Conservation (phyloP, 2,888 invertebrate genomes). For the Druceiella hillmani region DNA sequence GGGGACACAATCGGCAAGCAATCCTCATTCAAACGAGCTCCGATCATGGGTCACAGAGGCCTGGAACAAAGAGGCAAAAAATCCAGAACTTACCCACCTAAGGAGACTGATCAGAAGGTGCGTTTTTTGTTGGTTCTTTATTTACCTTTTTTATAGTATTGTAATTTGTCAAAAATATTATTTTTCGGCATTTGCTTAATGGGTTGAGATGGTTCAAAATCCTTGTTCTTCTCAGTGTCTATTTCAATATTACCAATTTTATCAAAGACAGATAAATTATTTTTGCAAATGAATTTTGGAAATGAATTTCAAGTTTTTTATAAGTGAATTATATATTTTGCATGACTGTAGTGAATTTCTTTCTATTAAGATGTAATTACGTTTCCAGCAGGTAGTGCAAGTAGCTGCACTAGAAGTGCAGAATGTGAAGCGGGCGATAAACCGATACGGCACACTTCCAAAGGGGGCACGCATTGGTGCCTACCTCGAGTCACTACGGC, state of each 20-base stretch:
- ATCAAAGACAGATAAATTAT: no score
- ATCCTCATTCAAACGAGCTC: conserved; percentile 52
- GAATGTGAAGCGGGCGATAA: conserved; percentile 91
- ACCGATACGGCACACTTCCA: conserved; percentile 93
- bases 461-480: conserved; percentile 96
- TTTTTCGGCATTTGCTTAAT: no score
- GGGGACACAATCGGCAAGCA: conserved; percentile 43
- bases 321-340: conserved; percentile 10
- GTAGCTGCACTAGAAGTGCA: conserved; percentile 93
- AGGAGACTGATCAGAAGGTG: conserved; percentile 38
- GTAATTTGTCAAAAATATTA: no score
- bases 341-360: no score
- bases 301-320: no score
- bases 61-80: conserved; percentile 60
- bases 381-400: conserved; percentile 60
- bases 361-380: no score
- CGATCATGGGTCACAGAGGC: conserved; percentile 56
- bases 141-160: no score
- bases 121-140: no score
- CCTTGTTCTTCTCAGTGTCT: no score
- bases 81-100: conserved; percentile 52
- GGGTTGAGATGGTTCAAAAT: no score
- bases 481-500: conserved; percentile 88
- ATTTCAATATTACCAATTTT: no score
- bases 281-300: no score